Evolutionary conservation across 2,797 vertebrate genomes (phyloP), one percentile per base, ranked within the genome.

Genomic region (Cynodonichthys magdalenae): DNA sequence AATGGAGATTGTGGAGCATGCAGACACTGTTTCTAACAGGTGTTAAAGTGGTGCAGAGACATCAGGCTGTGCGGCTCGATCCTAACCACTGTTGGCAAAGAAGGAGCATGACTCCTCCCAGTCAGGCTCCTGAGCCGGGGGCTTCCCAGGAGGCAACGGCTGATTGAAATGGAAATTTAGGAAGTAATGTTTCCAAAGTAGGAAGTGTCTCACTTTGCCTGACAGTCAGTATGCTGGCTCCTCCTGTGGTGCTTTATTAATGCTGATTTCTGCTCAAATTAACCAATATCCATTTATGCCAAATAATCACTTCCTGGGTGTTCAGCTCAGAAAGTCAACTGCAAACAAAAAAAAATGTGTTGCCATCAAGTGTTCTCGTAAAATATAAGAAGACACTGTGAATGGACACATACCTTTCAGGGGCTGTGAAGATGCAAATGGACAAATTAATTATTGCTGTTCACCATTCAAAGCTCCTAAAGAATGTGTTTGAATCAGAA

Each of bases 111-210:
- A 71, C 86, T 92, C 90, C 87, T 79, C 91, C 90, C 77, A 86
- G 73, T 68, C 75, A 74, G 71, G 79, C 71, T 80, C 71, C 34
- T 42, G 73, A 72, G 74, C 75, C 31, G 36, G 72, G 74, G 71
- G 75, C 59, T 64, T 79, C 85, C 80, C 83, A 74, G 69, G 79
- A 82, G 87, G 76, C 65, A 44, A 49, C 29, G 12, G 46, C 52
- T 83, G 85, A 92, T 90, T 92, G 87, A 93, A 91, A 91, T 92
- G 89, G 86, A 92, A 92, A 92, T 92, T 83, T 55, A 77, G 84
- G 84, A 87, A 79, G 85, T 78, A 75, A 80, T 57, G 59, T 75
- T 83, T 89, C 68, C 76, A 72, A 81, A 75, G 75, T 56, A 84
- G 85, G 77, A 82, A 75, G 72, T 58, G 66, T 81, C 61, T 84